phyloP scores from a whole-genome alignment of 1,140 invertebrate species.

The Tetramorium alpestre region DNA sequence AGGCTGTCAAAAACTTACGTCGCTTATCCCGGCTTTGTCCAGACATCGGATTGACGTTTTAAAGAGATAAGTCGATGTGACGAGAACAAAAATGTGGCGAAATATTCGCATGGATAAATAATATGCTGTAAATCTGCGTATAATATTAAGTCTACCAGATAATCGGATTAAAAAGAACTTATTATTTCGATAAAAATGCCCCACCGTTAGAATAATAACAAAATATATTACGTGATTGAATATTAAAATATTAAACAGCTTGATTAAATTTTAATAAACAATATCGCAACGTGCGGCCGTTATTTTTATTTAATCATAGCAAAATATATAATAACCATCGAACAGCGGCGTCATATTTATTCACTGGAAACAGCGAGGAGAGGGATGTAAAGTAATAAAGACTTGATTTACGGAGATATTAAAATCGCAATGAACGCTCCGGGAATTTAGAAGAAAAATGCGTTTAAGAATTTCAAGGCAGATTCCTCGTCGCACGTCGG shows the following conservation, averaged over 20 bases:
- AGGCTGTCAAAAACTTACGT: slow-evolving; percentile 5
- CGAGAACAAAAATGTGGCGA: neutral
- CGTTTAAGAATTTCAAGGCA: slow-evolving; percentile 28
- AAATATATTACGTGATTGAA: neutral
- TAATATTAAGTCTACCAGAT: neutral
- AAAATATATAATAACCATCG: neutral
- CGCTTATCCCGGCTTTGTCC: neutral
- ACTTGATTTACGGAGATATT: slow-evolving; percentile 35
- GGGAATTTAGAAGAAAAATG: slow-evolving; percentile 42
- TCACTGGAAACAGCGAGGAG: neutral
- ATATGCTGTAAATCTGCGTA: neutral
- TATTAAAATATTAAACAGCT: slow-evolving; percentile 3
- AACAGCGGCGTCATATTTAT: neutral
- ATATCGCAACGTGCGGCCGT: neutral
- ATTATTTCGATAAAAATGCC: neutral
- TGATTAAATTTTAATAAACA: slow-evolving; percentile 12
- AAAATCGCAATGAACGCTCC: slow-evolving; percentile 34
- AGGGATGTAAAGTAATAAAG: slow-evolving; percentile 34
- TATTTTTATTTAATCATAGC: neutral
- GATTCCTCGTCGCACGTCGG: slow-evolving; percentile 10
- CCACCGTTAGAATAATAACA: neutral
- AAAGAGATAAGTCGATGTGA: neutral
- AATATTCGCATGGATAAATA: slow-evolving; percentile 3
- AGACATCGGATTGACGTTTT: neutral
- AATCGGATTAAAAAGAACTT: neutral